A percentile compares a stretch with the other conserved stretches of the same genome.
These are phyloP conservation scores for Agrotis puta DNA, from an alignment of 2,888 invertebrate species.

Conservation along the genomic window DNA sequence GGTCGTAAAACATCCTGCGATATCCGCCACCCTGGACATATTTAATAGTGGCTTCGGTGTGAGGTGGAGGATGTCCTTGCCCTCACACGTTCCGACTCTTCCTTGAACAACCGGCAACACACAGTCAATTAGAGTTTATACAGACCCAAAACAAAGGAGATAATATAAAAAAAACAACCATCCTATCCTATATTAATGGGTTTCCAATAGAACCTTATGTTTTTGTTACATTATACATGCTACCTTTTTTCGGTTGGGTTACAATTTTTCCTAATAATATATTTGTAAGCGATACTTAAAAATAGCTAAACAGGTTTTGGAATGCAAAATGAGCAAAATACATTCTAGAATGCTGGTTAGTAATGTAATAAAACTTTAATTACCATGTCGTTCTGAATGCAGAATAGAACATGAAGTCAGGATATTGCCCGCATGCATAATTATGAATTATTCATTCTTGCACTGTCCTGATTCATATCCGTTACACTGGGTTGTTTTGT, in stretches of 20 bases:
- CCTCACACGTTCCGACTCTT: no score
- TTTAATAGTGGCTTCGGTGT: no score
- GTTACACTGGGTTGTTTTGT: conserved; percentile 14
- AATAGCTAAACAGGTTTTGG: no score
- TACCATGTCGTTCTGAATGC: conserved; percentile 10
- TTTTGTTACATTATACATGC: conserved; percentile 35
- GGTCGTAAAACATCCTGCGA: no score
- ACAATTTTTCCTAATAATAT: neutral
- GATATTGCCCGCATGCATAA: conserved; percentile 14
- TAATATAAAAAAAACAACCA: neutral
- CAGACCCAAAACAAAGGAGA: neutral
- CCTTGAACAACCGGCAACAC: neutral
- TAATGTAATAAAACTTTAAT: conserved; percentile 16
- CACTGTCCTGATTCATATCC: conserved; percentile 6
- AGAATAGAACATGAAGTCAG: conserved; percentile 5
- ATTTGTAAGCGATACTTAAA: no score
- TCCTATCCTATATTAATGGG: conserved; percentile 41
- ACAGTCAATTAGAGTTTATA: neutral
- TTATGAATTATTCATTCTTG: conserved; percentile 39
- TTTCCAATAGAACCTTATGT: conserved; percentile 29
- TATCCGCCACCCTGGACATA: no score
- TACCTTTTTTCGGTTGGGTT: conserved; percentile 10
- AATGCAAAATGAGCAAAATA: neutral
- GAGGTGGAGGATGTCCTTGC: no score
- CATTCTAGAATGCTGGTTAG: neutral